These are phyloP conservation scores for Ceramica pisi DNA, from an alignment of 2,888 invertebrate genomes.

Conservation along the genomic window DNA sequence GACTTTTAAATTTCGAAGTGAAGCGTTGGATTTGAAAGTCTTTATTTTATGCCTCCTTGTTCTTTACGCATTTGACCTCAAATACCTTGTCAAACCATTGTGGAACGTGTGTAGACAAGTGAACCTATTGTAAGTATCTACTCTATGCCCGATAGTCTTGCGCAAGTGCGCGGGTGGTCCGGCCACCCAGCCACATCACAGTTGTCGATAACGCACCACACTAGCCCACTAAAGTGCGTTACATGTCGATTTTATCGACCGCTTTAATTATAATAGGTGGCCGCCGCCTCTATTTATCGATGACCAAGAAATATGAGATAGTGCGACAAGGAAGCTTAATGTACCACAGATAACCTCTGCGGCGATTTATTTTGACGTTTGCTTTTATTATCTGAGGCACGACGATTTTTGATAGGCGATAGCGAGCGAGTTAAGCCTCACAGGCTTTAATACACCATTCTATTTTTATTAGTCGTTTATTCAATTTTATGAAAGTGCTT, in stretches of 20 bases:
- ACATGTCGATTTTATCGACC: constrained; percentile 82
- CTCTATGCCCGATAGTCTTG: constrained; percentile 58
- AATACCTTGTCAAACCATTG: not conserved
- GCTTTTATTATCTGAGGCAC: constrained; percentile 70
- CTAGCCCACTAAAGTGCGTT: constrained; percentile 78
- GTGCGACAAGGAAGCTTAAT: constrained; percentile 79
- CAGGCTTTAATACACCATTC: constrained; percentile 52
- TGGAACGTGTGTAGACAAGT: constrained; percentile 9
- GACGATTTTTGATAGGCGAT: constrained; percentile 64
- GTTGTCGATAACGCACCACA: constrained; percentile 79
- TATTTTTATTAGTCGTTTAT: constrained; percentile 60
- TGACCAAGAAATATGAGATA: constrained; percentile 77
- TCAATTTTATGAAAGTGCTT: constrained; percentile 41
- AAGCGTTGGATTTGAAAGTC: not conserved
- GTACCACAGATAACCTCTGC: constrained; percentile 73
- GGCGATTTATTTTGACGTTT: constrained; percentile 75
- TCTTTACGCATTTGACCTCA: not conserved
- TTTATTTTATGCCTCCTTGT: not conserved
- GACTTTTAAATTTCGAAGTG: not conserved
- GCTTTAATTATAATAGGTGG: constrained; percentile 84
- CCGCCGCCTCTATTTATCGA: constrained; percentile 76
- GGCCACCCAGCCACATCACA: constrained; percentile 74
- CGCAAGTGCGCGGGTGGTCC: constrained; percentile 80
- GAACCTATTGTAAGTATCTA: constrained; percentile 47
- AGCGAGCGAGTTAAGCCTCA: constrained; percentile 43